Evolutionary conservation across 2,797 vertebrate species (phyloP).

Genomic region (Coreius guichenoti): DNA sequence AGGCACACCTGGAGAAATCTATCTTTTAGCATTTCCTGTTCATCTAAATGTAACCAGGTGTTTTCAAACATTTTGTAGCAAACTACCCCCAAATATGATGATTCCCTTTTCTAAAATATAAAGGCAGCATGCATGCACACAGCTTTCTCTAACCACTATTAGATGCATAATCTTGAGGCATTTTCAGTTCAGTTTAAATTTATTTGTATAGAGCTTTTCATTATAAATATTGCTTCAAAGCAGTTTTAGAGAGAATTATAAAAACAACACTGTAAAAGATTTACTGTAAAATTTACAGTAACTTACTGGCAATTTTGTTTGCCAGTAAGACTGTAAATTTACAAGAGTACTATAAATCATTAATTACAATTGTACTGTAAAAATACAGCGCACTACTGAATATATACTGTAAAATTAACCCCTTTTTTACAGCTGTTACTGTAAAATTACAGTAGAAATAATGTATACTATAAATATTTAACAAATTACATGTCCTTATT

Average conservation of each 20-base stretch:
- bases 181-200: neutral
- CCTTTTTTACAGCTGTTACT: no score
- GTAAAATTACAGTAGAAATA: no score
- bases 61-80: neutral
- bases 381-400: no score
- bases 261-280: no score
- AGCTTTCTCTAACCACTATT: neutral
- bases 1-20: neutral
- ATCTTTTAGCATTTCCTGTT: neutral
- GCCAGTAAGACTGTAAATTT: no score
- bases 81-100: neutral
- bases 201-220: neutral
- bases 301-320: no score
- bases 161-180: neutral
- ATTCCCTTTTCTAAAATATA: neutral
- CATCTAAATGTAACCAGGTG: neutral
- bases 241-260: neutral
- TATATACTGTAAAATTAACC: no score
- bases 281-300: no score
- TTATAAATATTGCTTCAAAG: neutral
- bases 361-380: no score
- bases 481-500: no score
- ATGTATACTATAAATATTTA: no score
- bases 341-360: no score
- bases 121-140: neutral